Percentiles rank a stretch among this genome's conserved stretches.
Conservation (phyloP, 2,797 vertebrate genomes). For the Sebastes baramenuke region DNA sequence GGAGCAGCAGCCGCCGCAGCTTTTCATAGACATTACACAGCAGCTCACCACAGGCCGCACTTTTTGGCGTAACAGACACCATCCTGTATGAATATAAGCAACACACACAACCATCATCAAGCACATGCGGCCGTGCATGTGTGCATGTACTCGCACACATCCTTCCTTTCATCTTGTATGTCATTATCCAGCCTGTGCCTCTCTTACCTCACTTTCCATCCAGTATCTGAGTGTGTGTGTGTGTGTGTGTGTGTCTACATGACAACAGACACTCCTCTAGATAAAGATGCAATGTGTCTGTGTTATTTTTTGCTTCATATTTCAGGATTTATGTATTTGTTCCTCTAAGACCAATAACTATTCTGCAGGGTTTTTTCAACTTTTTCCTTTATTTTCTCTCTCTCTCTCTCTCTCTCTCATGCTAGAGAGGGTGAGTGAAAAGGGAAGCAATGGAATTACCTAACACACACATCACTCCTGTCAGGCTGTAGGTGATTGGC, state of each 20-base stretch:
- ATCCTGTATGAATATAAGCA: background rate
- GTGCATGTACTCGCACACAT: background rate
- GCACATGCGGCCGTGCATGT: background rate
- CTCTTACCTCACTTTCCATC: background rate
- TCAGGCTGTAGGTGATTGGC: conserved; percentile 19
- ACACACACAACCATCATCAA: background rate
- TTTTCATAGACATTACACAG: too few relatives aligned
- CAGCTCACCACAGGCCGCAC: too few relatives aligned
- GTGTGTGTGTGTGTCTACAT: background rate
- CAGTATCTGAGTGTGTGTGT: background rate
- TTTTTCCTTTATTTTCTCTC: background rate
- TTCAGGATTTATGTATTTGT: background rate
- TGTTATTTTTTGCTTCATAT: background rate
- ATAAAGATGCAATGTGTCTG: background rate
- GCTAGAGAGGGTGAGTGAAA: background rate
- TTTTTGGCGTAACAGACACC: background rate
- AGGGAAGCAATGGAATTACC: background rate
- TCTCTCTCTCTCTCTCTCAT: background rate
- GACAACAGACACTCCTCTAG: background rate
- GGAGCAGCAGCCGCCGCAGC: too few relatives aligned
- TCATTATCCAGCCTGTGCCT: background rate
- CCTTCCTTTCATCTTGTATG: conserved; percentile 8
- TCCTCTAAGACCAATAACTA: background rate
- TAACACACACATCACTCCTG: conserved; percentile 1
- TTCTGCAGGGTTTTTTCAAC: background rate